Evolutionary conservation across 2,888 invertebrate species (phyloP), one percentile per base, ranked within the genome.

Genomic region (Amiota minor): DNA sequence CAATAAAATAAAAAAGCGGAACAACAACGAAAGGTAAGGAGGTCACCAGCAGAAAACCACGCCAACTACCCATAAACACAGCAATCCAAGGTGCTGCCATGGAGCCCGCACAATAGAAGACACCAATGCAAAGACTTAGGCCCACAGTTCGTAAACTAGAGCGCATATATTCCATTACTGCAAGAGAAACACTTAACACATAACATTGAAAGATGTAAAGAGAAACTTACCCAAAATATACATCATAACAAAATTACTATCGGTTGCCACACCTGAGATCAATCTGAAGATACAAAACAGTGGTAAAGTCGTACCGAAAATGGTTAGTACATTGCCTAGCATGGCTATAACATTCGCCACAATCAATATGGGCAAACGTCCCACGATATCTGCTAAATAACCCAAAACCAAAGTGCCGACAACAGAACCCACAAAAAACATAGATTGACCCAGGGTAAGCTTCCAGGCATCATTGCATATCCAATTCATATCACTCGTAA

Each of bases 401-500:
- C 93, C 93, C 76, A 93, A 90, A 0, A 87, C 74, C 49, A 93
- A 85, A 47, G 91, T 91, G 1, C 93, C 93, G 45, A 92, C 78
- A 11, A 92, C 91, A 12, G 92, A 92, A 20, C 93, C 93, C 61
- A 92, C 88, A 84, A 92, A 93, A 85, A 92, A 93, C 84, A 92
- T 89, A n/a, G 92, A 92, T 83, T 93, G 92, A 0, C 92, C 92
- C 20, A 92, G 78, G 2, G 91, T 91, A 18, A 92, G 89, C 78
- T 91, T 91, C 93, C 93, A 93, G 69, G 90, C 89, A n/a, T 91
- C 88, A 3, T 88, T 87, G 80, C 93, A 93, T 16, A 93, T 91
- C 93, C 93, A 93, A 80, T 92, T 77, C 87, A 93, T 92, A 87
- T 93, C 92, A 78, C 92, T 91, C 35, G 92, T 92, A 64, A 93